Base-by-base conservation (phyloP, 2,113 vertebrate genomes). In the Hoplias malabaricus region DNA sequence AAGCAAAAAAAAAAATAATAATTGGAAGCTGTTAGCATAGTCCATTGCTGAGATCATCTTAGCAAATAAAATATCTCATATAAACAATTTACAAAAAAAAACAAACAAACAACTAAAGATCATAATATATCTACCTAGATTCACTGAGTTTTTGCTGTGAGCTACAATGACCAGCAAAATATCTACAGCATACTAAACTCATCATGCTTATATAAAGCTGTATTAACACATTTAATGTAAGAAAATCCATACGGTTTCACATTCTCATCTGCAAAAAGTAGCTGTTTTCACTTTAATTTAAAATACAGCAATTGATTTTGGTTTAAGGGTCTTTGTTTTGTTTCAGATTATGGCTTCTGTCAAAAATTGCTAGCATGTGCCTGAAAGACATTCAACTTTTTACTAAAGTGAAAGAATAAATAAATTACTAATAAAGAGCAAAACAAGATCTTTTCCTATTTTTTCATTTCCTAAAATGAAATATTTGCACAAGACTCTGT, bases 331-430 rank as follows among this genome's bases (percentile, higher is more conserved):
- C 12, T 53, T 57, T 53, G 76, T 43, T n/a, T n/a, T 70, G 33
- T 12, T 48, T 69, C 65, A 57, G 43, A 50, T 76, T 82, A 67
- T 71, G 72, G 67, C 67, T 79, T 71, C 34, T 70, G 63, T 31
- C 25, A 69, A n/a, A 43, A n/a, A 4, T 19, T 19, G 42, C 48
- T 21, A 48, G 48, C 31, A 19, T 59, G 33, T 69, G 48, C 54
- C 33, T 38, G 9, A 70, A 71, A 56, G 0, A 43, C 56, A 13
- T 13, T 38, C 1, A 7, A 59, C 29, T 42, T 50, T 73, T 23
- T 21, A 29, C 25, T 50, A 14, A 38, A 78, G 36, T 29, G 42
- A 78, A 78, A 69, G 56, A 78, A 82, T 78, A 82, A 82, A 82
- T 78, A 69, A 31, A 78, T 69, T 10, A 43, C 31, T 74, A 78